Base-by-base conservation (phyloP, 2,113 vertebrate genomes). In the Zeus faber region DNA sequence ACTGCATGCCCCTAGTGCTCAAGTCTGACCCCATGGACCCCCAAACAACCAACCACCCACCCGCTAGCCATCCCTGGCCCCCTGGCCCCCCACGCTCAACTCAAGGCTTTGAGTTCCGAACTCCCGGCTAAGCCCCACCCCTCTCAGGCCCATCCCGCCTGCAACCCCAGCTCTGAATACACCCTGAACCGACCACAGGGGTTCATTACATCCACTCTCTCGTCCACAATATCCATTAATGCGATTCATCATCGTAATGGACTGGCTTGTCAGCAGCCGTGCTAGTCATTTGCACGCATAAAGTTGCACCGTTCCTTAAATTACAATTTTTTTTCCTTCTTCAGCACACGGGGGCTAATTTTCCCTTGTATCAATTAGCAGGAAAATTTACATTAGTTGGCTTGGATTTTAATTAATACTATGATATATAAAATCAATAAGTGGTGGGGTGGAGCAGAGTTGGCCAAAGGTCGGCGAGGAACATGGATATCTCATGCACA, bases 231-330 rank as follows among this genome's bases (percentile, higher is more conserved):
- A 62, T 31, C 59, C 58, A 81, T 76, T 80, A 65, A 67, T 10
- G 58, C n/a, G n/a, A 74, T 80, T 73, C 67, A 70, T 81, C 69
- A 74, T 70, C 22, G 56, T 72, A 64, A 78, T 69, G 44, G 61
- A 74, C 40, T 25, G 6, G 3, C 64, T 58, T 73, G 76, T 70
- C 64, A 70, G 69, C 53, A 65, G 39, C 6, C n/a, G 70, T 68
- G 54, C 49, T 53, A 63, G 71, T 77, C 61, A 79, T 73, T 77
- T 81, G 64, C 67, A 73, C 75, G 54, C 68, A 76, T 76, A 72
- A 71, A 69, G 48, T 51, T 60, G 51, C 13, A 7, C 8, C 13
- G 39, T 27, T 41, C 48, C 52, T 70, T 76, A n/a, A n/a, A n/a
- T n/a, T n/a, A n/a, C n/a, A n/a, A n/a, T n/a, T n/a, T n/a, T n/a